These are phyloP conservation scores for Conus betulinus DNA, from an alignment of 1,140 invertebrate species.

Conservation along the genomic window DNA sequence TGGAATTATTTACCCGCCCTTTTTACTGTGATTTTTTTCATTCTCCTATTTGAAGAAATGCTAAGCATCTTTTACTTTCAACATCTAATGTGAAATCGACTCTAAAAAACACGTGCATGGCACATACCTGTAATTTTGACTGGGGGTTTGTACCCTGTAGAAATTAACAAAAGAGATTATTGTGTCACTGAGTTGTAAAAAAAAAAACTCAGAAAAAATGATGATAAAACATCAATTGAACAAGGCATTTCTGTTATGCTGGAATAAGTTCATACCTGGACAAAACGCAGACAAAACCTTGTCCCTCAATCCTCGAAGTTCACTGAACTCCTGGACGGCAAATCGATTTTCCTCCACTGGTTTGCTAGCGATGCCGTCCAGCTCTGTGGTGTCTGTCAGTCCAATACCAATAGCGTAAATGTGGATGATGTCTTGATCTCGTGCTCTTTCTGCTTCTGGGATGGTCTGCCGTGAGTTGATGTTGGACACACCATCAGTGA, in stretches of 20 bases:
- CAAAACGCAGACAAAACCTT: constrained; percentile 55
- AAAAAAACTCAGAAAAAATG: not conserved
- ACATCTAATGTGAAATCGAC: too few relatives aligned
- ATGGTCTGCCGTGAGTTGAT: constrained; percentile 63
- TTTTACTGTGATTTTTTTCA: too few relatives aligned
- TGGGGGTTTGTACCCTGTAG: constrained; percentile 8
- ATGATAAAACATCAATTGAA: not conserved
- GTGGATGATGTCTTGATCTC: constrained; percentile 55
- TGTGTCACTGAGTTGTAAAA: not conserved
- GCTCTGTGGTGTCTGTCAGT: constrained; percentile 54
- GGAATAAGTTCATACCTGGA: not conserved
- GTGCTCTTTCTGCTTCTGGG: constrained; percentile 58
- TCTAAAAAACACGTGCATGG: not conserved
- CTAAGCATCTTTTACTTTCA: too few relatives aligned
- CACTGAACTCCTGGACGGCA: constrained; percentile 58
- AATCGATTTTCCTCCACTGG: constrained; percentile 55
- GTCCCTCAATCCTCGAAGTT: constrained; percentile 53
- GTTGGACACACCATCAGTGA: constrained; percentile 69
- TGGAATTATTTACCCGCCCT: too few relatives aligned
- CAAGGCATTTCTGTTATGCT: not conserved
- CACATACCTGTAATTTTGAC: not conserved
- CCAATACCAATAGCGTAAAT: constrained; percentile 67
- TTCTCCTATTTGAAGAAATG: too few relatives aligned
- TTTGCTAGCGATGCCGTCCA: constrained; percentile 54
- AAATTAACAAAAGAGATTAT: not conserved